Conservation (phyloP, 2,888 invertebrate species). For the Dichetophora obliterata region DNA sequence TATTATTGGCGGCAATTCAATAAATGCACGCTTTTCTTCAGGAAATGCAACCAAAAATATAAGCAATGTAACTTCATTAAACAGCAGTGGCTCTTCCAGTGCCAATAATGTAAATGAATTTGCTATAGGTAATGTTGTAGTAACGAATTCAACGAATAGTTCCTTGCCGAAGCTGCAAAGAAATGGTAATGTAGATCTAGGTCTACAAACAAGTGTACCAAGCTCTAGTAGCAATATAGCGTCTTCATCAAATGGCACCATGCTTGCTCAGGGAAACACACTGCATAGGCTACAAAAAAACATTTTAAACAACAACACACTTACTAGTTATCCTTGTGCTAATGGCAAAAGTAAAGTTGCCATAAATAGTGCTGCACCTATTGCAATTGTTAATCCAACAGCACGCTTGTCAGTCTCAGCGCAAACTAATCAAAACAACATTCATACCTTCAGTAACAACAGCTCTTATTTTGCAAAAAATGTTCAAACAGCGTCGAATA, state of each 20-base stretch:
- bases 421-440: conserved; percentile 17
- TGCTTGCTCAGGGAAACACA: background rate
- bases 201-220: background rate
- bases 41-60: conserved; percentile 6
- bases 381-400: conserved; percentile 28
- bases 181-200: conserved; percentile 32
- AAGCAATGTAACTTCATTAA: background rate
- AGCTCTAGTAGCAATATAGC: background rate
- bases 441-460: conserved; percentile 14
- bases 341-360: conserved; percentile 12
- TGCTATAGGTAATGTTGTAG: conserved; percentile 52
- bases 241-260: conserved; percentile 12
- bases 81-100: background rate
- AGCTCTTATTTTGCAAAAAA: background rate
- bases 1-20: background rate
- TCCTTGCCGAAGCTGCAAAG: conserved; percentile 32
- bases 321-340: background rate
- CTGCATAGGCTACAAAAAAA: background rate
- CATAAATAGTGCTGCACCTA: conserved; percentile 2
- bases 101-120: conserved; percentile 48
- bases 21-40: background rate
- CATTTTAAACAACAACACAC: background rate
- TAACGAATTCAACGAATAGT: conserved; percentile 46
- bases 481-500: background rate
- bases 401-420: background rate